These are phyloP conservation scores for Hippasteria phrygiana DNA, from an alignment of 53 echinoderm and acorn worm species.

Conservation along the genomic window DNA sequence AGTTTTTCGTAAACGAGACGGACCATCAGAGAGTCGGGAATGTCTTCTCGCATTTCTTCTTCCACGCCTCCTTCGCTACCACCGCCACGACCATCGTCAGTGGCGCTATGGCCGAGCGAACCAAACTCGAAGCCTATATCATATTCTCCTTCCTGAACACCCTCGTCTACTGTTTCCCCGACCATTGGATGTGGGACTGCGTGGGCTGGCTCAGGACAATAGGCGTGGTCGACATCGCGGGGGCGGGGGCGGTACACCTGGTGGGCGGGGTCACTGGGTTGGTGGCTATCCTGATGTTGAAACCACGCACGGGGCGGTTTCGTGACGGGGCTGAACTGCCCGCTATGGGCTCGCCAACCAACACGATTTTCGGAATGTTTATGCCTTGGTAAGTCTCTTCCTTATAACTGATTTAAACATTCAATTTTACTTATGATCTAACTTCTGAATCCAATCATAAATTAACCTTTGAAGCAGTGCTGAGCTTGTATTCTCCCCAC, in stretches of 20 bases:
- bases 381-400: conserved; percentile 82
- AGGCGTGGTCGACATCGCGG: conserved; percentile 81
- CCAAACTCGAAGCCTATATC: conserved; percentile 84
- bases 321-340: conserved; percentile 15
- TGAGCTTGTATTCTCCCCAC: no score
- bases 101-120: conserved; percentile 76
- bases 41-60: conserved; percentile 81
- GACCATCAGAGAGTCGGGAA: conserved; percentile 63
- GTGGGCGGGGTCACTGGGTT: conserved; percentile 88
- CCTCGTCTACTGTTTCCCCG: conserved; percentile 79
- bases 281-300: conserved; percentile 82
- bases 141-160: conserved; percentile 83
- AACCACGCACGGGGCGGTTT: conserved; percentile 80
- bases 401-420: neutral
- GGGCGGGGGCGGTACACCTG: conserved; percentile 83
- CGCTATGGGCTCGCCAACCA: conserved; percentile 83
- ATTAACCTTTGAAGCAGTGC: no score
- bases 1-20: conserved; percentile 75
- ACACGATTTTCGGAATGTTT: conserved; percentile 82
- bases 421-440: neutral
- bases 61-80: conserved; percentile 84
- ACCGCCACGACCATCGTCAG: conserved; percentile 86
- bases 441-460: neutral
- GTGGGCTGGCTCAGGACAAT: conserved; percentile 69
- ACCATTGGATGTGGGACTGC: conserved; percentile 83